Evolutionary conservation across 2,888 invertebrate genomes (phyloP), one percentile per base, ranked within the genome.

Genomic region (Thecocarcelia acutangulata): DNA sequence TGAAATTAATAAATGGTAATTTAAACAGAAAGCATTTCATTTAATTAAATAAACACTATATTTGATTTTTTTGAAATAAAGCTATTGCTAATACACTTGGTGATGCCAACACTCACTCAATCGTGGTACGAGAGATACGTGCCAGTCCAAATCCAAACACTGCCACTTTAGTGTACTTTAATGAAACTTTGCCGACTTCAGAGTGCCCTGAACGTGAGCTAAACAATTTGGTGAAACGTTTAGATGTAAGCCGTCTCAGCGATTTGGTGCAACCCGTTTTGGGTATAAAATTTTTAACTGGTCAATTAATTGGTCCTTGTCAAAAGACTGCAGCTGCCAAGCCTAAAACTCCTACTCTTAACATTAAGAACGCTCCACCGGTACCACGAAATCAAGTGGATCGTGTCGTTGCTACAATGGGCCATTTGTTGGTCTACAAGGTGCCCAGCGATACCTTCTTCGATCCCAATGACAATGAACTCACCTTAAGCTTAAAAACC

Each of bases 361-460:
- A 92, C 77, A 90, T 91, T 21, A 92, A 93, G 86, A 96, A 96
- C 84, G 94, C 93, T 87, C 93, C 95, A 73, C 97, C 97, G 3
- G 92, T 95, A 86, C 93, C 96, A 3, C 92, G 96, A 82, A 97
- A 97, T 91, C 96, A 95, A 87, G 95, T 98, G 28, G 96, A 97
- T 91, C 94, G 94, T 80, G 93, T 97, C 73, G 94, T 95, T 82
- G 96, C 96, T 52, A 94, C 94, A 2, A 94, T 95, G 15, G 97
- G 97, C 21, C 94, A 95, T 86, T 92, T 97, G 85, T 93, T 97
- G 44, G 93, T 96, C 3, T 96, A 93, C 88, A 94, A 93, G 90
- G 96, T 97, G 83, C 96, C 96, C 11, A 93, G 94, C 93, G 96
- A 97, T 88, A 96, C 97, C 2, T 98, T 97, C 92, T 96, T 94